Evolutionary conservation across 2,888 invertebrate genomes (phyloP).

Genomic region (Drosophila barbarae): DNA sequence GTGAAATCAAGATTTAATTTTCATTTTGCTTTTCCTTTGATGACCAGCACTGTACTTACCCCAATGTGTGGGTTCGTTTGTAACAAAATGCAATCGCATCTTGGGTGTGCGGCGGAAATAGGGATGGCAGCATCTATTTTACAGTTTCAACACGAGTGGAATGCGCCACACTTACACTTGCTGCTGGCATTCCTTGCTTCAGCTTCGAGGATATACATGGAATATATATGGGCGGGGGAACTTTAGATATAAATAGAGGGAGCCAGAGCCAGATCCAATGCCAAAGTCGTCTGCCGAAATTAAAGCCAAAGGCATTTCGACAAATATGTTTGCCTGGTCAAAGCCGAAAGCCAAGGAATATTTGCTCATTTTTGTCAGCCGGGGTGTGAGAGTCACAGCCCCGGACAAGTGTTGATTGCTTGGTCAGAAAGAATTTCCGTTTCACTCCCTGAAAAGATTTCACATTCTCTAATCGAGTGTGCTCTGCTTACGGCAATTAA

Average conservation of each 20-base stretch:
- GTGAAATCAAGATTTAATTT: too few relatives aligned
- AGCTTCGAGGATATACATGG: constrained; percentile 7
- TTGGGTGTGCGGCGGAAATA: constrained; percentile 27
- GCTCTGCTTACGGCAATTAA: constrained; percentile 46
- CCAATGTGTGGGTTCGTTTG: constrained; percentile 18
- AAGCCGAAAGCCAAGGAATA: constrained; percentile 41
- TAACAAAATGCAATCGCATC: constrained; percentile 59
- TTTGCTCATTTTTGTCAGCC: constrained; percentile 29
- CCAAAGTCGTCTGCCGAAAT: constrained; percentile 57
- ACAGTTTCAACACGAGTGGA: constrained; percentile 71
- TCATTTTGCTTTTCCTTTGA: too few relatives aligned
- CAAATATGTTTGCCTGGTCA: constrained; percentile 54
- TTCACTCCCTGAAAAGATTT: constrained; percentile 5
- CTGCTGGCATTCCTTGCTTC: constrained; percentile 28
- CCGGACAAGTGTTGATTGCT: constrained; percentile 61
- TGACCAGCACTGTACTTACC: constrained; percentile 15
- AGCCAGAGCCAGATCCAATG: constrained; percentile 54
- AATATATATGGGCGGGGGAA: constrained; percentile 26
- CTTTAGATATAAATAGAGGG: constrained; percentile 61
- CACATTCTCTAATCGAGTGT: constrained; percentile 35
- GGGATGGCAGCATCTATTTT: constrained; percentile 62
- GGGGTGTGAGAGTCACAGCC: constrained; percentile 9
- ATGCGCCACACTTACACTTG: constrained; percentile 70
- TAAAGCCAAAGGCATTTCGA: constrained; percentile 66
- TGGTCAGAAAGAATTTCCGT: constrained; percentile 50